phyloP scores from a whole-genome alignment of 1,140 invertebrate species.

The Cyrtorhinus lividipennis region DNA sequence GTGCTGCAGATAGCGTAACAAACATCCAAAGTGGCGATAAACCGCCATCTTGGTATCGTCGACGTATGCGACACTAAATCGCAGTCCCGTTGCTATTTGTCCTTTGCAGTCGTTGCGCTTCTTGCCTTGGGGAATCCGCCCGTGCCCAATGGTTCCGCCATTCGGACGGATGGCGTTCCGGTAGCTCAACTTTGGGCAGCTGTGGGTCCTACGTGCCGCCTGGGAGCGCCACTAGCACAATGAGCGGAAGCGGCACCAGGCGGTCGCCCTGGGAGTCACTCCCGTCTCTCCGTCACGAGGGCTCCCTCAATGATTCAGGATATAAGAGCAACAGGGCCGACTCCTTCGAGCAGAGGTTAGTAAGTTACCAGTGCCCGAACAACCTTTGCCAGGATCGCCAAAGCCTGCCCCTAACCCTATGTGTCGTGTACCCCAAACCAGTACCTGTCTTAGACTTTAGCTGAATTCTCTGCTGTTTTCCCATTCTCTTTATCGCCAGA shows the following conservation, averaged over 20 bases:
- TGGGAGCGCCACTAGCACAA: conserved; percentile 7
- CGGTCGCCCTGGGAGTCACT: conserved; percentile 71
- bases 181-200: conserved; percentile 51
- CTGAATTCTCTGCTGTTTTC: too few species aligned
- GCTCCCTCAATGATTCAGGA: conserved; percentile 66
- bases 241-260: conserved; percentile 37
- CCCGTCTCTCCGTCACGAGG: conserved; percentile 62
- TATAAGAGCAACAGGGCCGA: conserved; percentile 72
- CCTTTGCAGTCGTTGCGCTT: conserved; percentile 43
- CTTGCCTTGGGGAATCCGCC: conserved; percentile 68
- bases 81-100: too few species aligned
- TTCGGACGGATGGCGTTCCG: conserved; percentile 71
- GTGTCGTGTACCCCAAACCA: too few species aligned
- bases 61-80: too few species aligned
- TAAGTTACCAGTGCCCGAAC: not conserved
- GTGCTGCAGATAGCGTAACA: too few species aligned
- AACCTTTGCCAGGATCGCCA: not conserved
- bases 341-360: conserved; percentile 66
- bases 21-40: too few species aligned
- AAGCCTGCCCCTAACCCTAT: not conserved
- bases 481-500: too few species aligned
- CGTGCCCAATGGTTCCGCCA: conserved; percentile 73
- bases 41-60: too few species aligned
- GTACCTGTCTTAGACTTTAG: too few species aligned
- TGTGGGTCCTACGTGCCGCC: conserved; percentile 30